A percentile compares a stretch with the other conserved stretches of the same genome.
phyloP scores from a whole-genome alignment of 2,113 vertebrate genomes.

The Notothenia rossii region DNA sequence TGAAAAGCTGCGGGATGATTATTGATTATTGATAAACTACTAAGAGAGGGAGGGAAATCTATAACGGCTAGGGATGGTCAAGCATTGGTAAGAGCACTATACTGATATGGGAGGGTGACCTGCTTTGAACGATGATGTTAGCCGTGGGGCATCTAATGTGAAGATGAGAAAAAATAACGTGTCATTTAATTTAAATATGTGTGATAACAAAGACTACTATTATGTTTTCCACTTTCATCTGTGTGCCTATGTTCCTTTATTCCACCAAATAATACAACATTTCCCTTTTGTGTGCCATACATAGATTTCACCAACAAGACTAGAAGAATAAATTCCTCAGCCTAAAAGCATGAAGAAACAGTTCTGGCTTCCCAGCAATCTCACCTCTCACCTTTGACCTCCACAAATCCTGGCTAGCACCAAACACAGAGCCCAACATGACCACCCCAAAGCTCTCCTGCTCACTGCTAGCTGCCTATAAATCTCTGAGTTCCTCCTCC shows the following conservation, averaged over 20 bases:
- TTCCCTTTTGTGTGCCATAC: neutral
- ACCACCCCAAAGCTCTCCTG: constrained; percentile 52
- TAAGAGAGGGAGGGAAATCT: constrained; percentile 61
- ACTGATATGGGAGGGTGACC: constrained; percentile 50
- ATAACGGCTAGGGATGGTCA: constrained; percentile 32
- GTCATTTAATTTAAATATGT: constrained; percentile 10
- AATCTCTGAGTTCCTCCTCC: constrained; percentile 18
- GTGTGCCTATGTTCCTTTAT: neutral
- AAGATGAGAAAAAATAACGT: constrained; percentile 42
- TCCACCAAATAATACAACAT: constrained; percentile 16
- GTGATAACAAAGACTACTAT: neutral
- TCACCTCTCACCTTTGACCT: constrained; percentile 83
- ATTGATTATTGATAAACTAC: constrained; percentile 79
- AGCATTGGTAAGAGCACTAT: constrained; percentile 9
- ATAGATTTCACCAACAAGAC: constrained; percentile 33
- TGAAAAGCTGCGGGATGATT: constrained; percentile 61
- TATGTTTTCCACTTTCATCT: neutral
- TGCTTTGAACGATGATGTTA: constrained; percentile 52
- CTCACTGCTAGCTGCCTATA: constrained; percentile 41
- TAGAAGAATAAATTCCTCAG: constrained; percentile 42
- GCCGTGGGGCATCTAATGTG: constrained; percentile 27
- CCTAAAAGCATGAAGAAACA: constrained; percentile 66
- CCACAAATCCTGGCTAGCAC: constrained; percentile 76
- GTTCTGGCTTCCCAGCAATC: constrained; percentile 73
- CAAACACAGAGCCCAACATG: constrained; percentile 59